Base-by-base conservation (phyloP, 2,888 invertebrate genomes). In the Drosophila barbarae region DNA sequence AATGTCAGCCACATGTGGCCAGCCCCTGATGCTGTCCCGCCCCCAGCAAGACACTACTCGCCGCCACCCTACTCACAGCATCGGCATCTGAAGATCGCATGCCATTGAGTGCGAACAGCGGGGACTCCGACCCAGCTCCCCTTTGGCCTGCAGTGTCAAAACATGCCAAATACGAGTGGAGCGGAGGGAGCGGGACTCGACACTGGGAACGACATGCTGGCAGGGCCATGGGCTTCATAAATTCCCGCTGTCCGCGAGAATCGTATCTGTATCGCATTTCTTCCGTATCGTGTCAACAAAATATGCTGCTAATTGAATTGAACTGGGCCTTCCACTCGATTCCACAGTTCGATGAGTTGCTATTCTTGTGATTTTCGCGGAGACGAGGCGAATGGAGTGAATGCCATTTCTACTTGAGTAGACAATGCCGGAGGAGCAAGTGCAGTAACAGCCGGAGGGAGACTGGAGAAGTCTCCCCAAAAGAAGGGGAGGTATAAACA, bases 251-350 rank as follows among this genome's bases (percentile, higher is more conserved):
- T 77, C 83, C 72, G 64, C 47, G 56, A 58, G 47, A 49, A 64
- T 61, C 61, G 71, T 64, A 74, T 77, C 73, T 64, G 60, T 63
- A 52, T 70, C 55, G 60, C 38, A 55, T 51, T 34, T 60, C 61
- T 51, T 65, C 54, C 57, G 59, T 56, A 57, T 69, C 61, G 66
- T 63, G 59, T 59, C 61, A 56, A 50, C 49, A 64, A 65, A 65
- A 71, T 78, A 75, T 76, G 82, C 75, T 77, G 77, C 82, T 79
- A 79, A 79, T 79, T 79, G 75, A 75, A 79, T 79, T 77, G 77
- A 78, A 79, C 73, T 71, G 74, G 75, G 73, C 73, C 72, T 72
- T 59, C 44, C 39, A 71, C 55, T 68, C 73, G 4, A 2, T 18
- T 10, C 38, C 38, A 69, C 77, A 77, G 68, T 81, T 77, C 77